Base-by-base conservation (phyloP, 2,888 invertebrate genomes). In the Dyspetes luteomarginatus region DNA sequence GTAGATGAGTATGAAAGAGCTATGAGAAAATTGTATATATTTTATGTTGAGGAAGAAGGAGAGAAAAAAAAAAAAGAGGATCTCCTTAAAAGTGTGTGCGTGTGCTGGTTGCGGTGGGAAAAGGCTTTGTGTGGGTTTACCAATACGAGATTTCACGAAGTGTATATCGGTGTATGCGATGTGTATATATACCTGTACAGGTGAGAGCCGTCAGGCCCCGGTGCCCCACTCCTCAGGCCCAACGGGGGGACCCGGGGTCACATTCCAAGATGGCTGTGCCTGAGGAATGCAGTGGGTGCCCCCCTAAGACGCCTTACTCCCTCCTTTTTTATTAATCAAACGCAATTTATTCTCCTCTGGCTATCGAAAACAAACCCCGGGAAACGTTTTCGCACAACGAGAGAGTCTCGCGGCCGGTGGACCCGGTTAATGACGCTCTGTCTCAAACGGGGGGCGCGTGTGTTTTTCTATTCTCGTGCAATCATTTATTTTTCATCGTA, bases 241-340 rank as follows among this genome's bases (percentile, higher is more conserved):
- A 86, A 87, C 83, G 89, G 88, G 90, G 90, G 89, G 86, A 89
- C 89, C 90, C 84, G 92, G 90, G 92, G 91, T 91, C 92, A 92
- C 92, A 92, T 92, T 92, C 92, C 92, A 92, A 92, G 91, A 92
- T 92, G 92, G 92, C 92, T 91, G 91, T 90, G 89, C 89, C 89
- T 89, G 85, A 89, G 92, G 92, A 92, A 92, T 92, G 92, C 92
- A 90, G 92, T 91, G 91, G 91, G 90, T 90, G 91, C 89, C 89
- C 90, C 89, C 89, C 89, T 88, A 86, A 89, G 89, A 90, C 89
- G 90, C 90, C 89, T 89, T 89, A 85, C 88, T 90, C 89, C 88
- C 90, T 89, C 87, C 88, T 89, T 90, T 91, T 91, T 91, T 90
- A 88, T 88, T 88, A 90, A 90, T 89, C 90, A 88, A 86, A 83